Conservation (phyloP, 2,113 vertebrate genomes). For the Nesoenas mayeri region DNA sequence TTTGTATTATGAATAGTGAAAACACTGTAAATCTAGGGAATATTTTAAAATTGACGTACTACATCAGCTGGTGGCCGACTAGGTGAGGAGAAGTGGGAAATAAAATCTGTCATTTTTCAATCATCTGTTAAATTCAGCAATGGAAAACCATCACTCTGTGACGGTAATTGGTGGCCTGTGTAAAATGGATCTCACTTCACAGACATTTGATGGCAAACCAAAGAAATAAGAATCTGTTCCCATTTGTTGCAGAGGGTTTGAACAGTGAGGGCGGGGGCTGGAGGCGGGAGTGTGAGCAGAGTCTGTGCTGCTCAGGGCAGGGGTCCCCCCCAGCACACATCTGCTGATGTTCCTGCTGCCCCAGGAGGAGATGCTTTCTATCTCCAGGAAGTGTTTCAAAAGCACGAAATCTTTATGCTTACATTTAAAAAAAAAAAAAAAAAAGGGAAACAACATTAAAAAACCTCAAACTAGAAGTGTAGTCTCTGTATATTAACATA, state of each 20-base stretch:
- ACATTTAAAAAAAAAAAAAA: not conserved
- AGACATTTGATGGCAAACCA: not conserved
- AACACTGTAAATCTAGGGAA: not conserved
- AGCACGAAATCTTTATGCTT: not conserved
- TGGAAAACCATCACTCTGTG: not conserved
- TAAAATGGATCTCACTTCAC: not conserved
- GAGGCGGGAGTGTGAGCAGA: accelerated
- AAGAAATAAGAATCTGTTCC: not conserved
- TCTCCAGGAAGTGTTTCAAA: not conserved
- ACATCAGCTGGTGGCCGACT: not conserved
- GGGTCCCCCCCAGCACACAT: accelerated
- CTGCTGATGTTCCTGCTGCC: no score
- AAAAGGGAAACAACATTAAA: not conserved
- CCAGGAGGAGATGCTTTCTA: not conserved
- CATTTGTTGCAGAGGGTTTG: not conserved
- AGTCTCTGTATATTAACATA: not conserved
- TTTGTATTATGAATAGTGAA: not conserved
- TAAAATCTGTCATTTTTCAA: not conserved
- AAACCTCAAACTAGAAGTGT: not conserved
- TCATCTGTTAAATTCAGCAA: not conserved
- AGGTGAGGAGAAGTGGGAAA: not conserved
- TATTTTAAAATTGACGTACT: not conserved
- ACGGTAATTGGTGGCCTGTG: not conserved
- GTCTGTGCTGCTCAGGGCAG: not conserved
- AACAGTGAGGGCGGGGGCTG: not conserved